Evolutionary conservation across 2,797 vertebrate species (phyloP), one percentile per base, ranked within the genome.

Genomic region (Menidia menidia): DNA sequence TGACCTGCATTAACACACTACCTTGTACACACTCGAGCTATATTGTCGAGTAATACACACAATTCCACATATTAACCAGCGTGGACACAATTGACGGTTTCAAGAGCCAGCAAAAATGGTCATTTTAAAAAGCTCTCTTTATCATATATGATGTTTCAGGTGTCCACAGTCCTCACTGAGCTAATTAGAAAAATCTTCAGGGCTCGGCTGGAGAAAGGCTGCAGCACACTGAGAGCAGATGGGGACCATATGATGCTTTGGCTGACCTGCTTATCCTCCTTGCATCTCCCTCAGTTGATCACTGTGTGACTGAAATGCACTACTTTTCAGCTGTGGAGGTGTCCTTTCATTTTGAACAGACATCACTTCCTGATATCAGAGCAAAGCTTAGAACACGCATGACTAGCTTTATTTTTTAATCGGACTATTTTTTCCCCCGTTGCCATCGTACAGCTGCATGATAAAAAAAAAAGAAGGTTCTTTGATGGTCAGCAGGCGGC

Each of bases 191-290:
- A 81, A 75, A 70, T 90, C 79, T 85, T 84, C 77, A 55, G 77
- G 80, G 71, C 80, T 83, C 77, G 31, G 87, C 80, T 87, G 79
- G 80, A 89, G 84, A 78, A 81, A 74, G 87, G 70, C 79, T 81
- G 85, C 82, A 85, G 57, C 81, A 78, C 77, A 69, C 78, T 50
- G 72, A 44, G 85, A 91, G 78, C 89, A 92, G 89, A 92, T 92
- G 90, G 86, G 78, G 79, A 78, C 82, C 71, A 60, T 84, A 82
- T 87, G 89, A 89, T 82, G 81, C 78, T 76, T 80, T 88, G 88
- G 89, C 86, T 87, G 91, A 92, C 91, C 88, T 85, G 78, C 71
- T 85, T 76, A 80, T 86, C 77, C 83, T 84, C 80, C 59, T 65
- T 62, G 57, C 60, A 52, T 80, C 58, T 77, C 70, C 84, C 45